Conservation (phyloP, 64 coral and sea anemone genomes). For the Stichodactyla helianthus region DNA sequence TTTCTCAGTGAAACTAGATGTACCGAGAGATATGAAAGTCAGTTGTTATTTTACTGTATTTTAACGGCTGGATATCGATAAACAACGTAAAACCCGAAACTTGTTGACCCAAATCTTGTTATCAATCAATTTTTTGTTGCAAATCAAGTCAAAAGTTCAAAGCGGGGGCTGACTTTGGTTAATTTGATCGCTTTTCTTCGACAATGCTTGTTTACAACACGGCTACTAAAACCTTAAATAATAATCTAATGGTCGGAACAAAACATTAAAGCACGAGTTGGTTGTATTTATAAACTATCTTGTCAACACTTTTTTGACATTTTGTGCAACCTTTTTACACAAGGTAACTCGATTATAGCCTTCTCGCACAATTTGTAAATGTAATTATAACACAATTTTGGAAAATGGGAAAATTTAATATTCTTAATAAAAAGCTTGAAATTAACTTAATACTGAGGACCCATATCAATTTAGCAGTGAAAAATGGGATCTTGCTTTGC, state of each 20-base stretch:
- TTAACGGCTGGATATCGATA: background rate
- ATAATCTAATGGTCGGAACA: background rate
- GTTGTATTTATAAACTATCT: background rate
- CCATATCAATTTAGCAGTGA: too few relatives aligned
- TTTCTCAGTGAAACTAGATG: background rate
- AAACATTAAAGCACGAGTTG: background rate
- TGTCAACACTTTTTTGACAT: too few relatives aligned
- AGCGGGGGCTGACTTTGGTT: conserved; percentile 11
- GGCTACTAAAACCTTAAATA: background rate
- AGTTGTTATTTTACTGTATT: background rate
- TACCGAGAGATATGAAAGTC: background rate
- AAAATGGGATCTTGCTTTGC: too few relatives aligned
- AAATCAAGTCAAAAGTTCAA: conserved; percentile 30
- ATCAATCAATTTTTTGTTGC: conserved; percentile 14
- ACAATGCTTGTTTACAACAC: background rate
- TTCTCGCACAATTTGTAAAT: too few relatives aligned
- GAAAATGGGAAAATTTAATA: too few relatives aligned
- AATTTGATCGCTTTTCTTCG: background rate
- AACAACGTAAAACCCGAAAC: background rate
- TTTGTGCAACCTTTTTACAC: too few relatives aligned
- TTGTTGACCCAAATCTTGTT: conserved; percentile 14
- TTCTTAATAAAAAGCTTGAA: too few relatives aligned
- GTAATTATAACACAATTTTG: too few relatives aligned
- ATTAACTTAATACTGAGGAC: too few relatives aligned
- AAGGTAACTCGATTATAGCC: too few relatives aligned